phyloP scores from a whole-genome alignment of 2,113 vertebrate species.

The Neoarius graeffei region DNA sequence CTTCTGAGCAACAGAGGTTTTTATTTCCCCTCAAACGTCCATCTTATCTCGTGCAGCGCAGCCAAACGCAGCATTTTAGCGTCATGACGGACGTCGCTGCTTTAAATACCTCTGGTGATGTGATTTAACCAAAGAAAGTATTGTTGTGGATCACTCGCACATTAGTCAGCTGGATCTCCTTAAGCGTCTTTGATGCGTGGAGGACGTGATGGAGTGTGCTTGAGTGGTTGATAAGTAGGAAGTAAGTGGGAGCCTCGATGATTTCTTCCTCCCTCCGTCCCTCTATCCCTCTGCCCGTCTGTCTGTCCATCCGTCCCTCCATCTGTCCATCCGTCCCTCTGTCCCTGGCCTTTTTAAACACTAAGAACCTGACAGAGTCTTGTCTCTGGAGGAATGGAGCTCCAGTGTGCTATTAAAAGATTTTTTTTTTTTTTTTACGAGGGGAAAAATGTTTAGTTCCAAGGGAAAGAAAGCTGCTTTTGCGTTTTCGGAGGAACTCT shows the following conservation, averaged over 20 bases:
- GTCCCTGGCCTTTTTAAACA: neutral
- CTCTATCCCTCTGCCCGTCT: neutral
- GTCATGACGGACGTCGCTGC: neutral
- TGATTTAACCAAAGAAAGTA: neutral
- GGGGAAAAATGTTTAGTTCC: constrained; percentile 46
- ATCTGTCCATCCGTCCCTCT: neutral
- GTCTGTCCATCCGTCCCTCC: neutral
- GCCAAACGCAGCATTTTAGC: neutral
- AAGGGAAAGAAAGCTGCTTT: constrained; percentile 50
- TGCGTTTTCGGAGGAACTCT: constrained; percentile 58
- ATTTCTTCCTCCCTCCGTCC: neutral
- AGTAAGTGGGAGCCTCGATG: neutral
- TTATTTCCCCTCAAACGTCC: too few species aligned
- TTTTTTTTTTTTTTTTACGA: constrained; percentile 28
- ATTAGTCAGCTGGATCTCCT: neutral
- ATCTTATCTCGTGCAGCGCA: neutral
- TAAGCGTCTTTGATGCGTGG: neutral
- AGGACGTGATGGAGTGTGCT: neutral
- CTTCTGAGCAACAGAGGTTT: neutral
- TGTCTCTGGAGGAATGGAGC: constrained; percentile 36
- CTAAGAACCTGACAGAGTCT: constrained; percentile 17
- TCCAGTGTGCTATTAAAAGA: constrained; percentile 61
- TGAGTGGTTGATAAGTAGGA: neutral
- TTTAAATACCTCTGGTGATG: neutral
- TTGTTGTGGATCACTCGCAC: neutral